Percentiles rank a stretch among this genome's conserved stretches.
Conservation (phyloP, 2,888 invertebrate species). For the Shargacucullia verbasci region DNA sequence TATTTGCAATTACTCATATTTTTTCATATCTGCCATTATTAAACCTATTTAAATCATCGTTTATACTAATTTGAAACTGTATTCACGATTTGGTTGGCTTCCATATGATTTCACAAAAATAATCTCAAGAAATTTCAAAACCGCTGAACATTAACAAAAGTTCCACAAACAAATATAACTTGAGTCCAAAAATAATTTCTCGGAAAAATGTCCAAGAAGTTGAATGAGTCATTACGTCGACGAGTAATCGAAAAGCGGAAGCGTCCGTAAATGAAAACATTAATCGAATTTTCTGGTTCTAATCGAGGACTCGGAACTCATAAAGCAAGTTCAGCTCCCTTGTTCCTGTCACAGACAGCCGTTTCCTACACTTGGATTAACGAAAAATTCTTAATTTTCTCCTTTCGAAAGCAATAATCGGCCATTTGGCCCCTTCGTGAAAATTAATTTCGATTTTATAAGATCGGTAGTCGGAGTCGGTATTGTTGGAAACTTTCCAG, state of each 20-base stretch:
- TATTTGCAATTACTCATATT: too few species aligned
- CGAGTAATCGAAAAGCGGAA: slow-evolving; percentile 58
- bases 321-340: slow-evolving; percentile 67
- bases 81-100: not conserved
- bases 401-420: slow-evolving; percentile 73
- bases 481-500: slow-evolving; percentile 67
- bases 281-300: slow-evolving; percentile 77
- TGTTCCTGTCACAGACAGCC: slow-evolving; percentile 74
- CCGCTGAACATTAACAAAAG: slow-evolving; percentile 36
- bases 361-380: slow-evolving; percentile 60
- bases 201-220: slow-evolving; percentile 50
- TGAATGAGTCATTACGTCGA: slow-evolving; percentile 62
- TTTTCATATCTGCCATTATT: too few species aligned
- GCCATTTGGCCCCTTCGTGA: slow-evolving; percentile 52
- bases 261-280: slow-evolving; percentile 64
- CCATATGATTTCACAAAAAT: not conserved
- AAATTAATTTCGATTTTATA: slow-evolving; percentile 74
- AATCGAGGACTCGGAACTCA: slow-evolving; percentile 76
- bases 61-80: too few species aligned
- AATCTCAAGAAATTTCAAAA: slow-evolving; percentile 16
- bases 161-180: slow-evolving; percentile 42
- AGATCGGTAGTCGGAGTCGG: slow-evolving; percentile 48
- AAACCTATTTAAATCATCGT: too few species aligned
- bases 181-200: slow-evolving; percentile 39
- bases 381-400: slow-evolving; percentile 76